These are phyloP conservation scores for Manis pentadactyla DNA, from an alignment of 2,797 vertebrate species.

Conservation along the genomic window DNA sequence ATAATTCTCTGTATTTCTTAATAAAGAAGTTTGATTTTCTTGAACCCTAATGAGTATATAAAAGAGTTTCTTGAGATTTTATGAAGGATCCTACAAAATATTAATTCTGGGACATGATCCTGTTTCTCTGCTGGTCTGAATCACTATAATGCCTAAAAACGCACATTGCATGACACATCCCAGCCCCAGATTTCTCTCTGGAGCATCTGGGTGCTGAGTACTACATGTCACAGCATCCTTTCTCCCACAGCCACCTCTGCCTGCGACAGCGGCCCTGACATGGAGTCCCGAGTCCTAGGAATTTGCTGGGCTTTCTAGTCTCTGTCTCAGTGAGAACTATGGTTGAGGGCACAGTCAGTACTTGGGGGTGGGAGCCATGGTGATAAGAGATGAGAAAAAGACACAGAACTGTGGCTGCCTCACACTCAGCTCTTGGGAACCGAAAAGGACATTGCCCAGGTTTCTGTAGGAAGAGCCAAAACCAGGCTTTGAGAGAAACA, in stretches of 20 bases:
- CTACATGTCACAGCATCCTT: background rate
- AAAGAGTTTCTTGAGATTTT: background rate
- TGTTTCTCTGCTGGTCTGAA: background rate
- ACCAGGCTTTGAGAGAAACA: background rate
- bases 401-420: background rate
- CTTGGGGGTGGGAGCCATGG: background rate
- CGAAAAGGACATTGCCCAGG: background rate
- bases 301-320: background rate
- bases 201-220: background rate
- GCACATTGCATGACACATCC: fast-evolving
- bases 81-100: background rate
- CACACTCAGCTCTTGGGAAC: background rate
- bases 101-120: background rate
- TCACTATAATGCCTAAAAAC: fast-evolving
- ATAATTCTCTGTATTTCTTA: background rate
- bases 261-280: background rate
- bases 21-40: background rate
- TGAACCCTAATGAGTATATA: background rate
- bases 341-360: background rate
- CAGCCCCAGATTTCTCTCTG: background rate
- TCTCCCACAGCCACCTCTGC: background rate
- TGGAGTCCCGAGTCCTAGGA: background rate
- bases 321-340: background rate
- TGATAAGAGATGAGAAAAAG: background rate
- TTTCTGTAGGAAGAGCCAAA: background rate